phyloP scores from a whole-genome alignment of 2,113 vertebrate genomes.

The Bufo bufo region DNA sequence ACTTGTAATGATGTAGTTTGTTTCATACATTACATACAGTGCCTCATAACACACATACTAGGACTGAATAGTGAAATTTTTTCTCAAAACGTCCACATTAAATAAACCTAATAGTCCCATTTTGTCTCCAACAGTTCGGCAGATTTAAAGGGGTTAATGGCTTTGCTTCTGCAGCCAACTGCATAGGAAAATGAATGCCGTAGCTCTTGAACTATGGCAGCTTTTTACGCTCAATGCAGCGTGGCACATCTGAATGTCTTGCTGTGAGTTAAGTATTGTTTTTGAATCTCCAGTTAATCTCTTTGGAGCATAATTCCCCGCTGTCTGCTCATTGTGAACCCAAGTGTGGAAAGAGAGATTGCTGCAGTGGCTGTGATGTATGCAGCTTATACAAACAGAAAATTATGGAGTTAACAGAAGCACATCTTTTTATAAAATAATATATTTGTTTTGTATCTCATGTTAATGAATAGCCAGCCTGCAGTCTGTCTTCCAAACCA shows the following conservation, averaged over 20 bases:
- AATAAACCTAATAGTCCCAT: background rate
- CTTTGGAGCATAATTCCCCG: conserved; percentile 47
- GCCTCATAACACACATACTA: too few relatives aligned
- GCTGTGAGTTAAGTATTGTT: conserved; percentile 56
- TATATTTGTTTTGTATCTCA: conserved; percentile 47
- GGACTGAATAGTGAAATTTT: background rate
- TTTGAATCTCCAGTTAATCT: conserved; percentile 55
- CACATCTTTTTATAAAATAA: conserved; percentile 51
- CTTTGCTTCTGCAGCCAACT: background rate
- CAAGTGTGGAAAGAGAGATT: conserved; percentile 56
- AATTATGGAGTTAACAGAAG: conserved; percentile 52
- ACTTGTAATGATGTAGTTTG: too few relatives aligned
- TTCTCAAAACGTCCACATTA: background rate
- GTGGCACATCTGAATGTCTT: conserved; percentile 51
- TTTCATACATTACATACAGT: too few relatives aligned
- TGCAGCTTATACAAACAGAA: conserved; percentile 48
- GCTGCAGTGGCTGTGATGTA: conserved; percentile 38
- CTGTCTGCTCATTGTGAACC: conserved; percentile 55
- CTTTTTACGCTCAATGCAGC: conserved; percentile 39
- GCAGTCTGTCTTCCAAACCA: conserved; percentile 33
- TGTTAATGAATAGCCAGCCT: conserved; percentile 42
- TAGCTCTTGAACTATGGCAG: conserved; percentile 52
- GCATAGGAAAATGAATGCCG: conserved; percentile 26
- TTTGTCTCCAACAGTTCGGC: background rate
- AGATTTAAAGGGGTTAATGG: conserved; percentile 25